Evolutionary conservation across 2,113 vertebrate species (phyloP), one percentile per base, ranked within the genome.

Genomic region (Osmerus eperlanus): DNA sequence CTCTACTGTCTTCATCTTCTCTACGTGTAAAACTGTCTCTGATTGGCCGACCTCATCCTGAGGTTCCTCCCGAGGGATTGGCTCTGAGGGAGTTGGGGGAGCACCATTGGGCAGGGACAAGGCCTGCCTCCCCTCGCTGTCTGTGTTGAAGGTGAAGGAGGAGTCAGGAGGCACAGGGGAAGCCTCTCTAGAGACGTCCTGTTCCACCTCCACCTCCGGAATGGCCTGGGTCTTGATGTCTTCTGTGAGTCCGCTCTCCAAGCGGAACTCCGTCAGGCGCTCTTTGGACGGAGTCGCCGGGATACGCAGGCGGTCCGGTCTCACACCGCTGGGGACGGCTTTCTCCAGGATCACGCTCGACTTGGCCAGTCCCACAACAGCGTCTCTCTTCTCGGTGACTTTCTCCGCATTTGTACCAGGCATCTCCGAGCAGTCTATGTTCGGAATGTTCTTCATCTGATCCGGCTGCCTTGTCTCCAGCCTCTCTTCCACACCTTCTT

Each of bases 131-230:
- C 11, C 65, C 67, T 29, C 77, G 73, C 5, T 80, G 68, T 89
- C 88, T 4, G 72, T 7, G 32, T 2, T 64, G 47, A 91, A 91
- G 61, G 84, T 88, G 28, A 91, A 91, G 0, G 86, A 81, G 23
- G 4, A 77, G 75, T 88, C 88, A 15, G 85, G 88, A 36, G 88
- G 89, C 16, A 89, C 78, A 2, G 89, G 89, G 18, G 89, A 91
- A 15, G 89, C 88, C 41, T 91, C 89, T 78, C 89, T 87, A 23
- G 89, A 91, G 1, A 87, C 87, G 68, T 91, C 89, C 72, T 82
- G 89, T 71, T 91, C 89, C 71, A 91, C 16, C 0, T 91, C 89
- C 8, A 91, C 89, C 67, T 91, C 88, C 2, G 87, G 89, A 18
- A 91, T 91, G 18, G 85, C 79, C 71, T 86, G 85, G 25, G 87